Conservation (phyloP, 2,797 vertebrate species). For the Rhabdophis nuchalis region DNA sequence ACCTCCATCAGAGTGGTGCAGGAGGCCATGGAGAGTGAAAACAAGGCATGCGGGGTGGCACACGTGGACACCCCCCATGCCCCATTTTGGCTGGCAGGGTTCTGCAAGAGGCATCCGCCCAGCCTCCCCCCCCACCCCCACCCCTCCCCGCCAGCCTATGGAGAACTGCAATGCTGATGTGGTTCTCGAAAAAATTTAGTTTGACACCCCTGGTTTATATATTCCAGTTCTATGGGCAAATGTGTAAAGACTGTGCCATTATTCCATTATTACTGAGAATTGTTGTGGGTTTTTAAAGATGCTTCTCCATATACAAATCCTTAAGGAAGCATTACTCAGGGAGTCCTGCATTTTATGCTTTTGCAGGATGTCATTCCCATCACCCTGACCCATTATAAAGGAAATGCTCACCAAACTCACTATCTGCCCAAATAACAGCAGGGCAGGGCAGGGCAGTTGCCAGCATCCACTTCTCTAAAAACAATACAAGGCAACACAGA, state of each 20-base stretch:
- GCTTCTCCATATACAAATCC: not conserved
- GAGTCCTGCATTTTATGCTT: not conserved
- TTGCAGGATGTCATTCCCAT: not conserved
- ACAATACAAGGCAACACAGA: not conserved
- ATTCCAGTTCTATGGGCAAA: not conserved
- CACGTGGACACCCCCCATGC: no score
- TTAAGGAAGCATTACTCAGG: not conserved
- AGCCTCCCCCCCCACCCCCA: no score
- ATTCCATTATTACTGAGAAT: not conserved
- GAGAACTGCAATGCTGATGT: no score
- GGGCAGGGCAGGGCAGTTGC: not conserved
- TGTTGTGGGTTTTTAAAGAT: not conserved
- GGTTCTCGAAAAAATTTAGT: no score
- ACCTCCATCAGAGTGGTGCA: no score
- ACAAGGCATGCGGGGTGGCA: no score
- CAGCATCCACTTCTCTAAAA: not conserved
- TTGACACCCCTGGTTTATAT: not conserved
- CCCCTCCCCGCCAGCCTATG: accelerated
- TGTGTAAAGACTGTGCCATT: not conserved
- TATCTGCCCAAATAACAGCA: not conserved
- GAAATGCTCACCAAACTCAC: not conserved
- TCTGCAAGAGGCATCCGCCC: no score
- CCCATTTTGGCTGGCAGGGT: no score
- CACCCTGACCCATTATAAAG: not conserved
- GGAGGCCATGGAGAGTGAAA: no score